Conservation (phyloP, 2,888 invertebrate genomes). For the Galerucella pusilla region DNA sequence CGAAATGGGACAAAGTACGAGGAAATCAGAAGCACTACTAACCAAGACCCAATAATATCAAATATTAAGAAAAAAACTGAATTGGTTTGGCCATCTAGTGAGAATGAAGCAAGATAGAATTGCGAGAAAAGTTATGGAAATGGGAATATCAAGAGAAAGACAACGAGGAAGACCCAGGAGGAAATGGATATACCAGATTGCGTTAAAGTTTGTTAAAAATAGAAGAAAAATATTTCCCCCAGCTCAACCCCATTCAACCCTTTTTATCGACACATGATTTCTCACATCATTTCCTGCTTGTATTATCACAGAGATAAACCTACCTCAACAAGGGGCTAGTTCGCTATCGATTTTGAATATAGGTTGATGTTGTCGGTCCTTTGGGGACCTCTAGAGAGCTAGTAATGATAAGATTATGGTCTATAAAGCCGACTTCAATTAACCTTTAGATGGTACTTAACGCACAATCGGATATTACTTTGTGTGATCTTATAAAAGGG, state of each 20-base stretch:
- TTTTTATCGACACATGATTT: constrained; percentile 1
- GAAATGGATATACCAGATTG: no score
- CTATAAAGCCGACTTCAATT: constrained; percentile 39
- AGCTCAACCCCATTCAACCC: background rate
- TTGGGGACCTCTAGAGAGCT: constrained; percentile 27
- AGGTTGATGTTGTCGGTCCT: constrained; percentile 32
- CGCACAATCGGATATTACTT: constrained; percentile 21
- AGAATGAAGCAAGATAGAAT: no score
- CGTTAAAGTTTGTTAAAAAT: background rate
- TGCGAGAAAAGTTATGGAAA: no score
- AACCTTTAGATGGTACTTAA: constrained; percentile 36
- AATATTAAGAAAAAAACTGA: no score
- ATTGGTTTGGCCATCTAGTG: no score
- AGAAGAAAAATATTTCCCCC: no score
- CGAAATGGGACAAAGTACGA: no score
- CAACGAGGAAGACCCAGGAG: no score
- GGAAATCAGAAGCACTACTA: no score
- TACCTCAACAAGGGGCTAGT: constrained; percentile 38
- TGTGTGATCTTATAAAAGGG: constrained; percentile 20
- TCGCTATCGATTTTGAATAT: constrained; percentile 37
- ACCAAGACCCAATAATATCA: no score
- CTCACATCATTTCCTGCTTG: constrained; percentile 14
- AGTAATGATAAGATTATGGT: constrained; percentile 40
- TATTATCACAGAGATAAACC: constrained; percentile 37
- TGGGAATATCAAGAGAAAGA: no score